Base-by-base conservation (phyloP, 1,140 invertebrate genomes). In the Maniola jurtina region DNA sequence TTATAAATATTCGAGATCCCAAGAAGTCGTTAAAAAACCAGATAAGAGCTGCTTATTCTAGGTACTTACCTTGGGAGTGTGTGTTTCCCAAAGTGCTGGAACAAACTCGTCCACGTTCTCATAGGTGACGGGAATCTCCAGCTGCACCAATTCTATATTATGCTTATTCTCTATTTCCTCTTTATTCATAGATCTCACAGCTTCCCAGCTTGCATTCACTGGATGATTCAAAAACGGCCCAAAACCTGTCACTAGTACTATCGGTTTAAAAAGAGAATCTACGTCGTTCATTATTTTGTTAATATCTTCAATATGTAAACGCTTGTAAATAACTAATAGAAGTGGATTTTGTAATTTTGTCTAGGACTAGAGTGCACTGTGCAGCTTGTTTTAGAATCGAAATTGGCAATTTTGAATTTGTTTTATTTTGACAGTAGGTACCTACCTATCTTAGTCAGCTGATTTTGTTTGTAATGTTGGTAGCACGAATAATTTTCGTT, bases 141-240 rank as follows among this genome's bases (percentile, higher is more conserved):
- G 67, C 34, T 86, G 85, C 16, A 95, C 85, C 33, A 96, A 75
- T 67, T 93, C 91, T 14, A 94, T 82, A 10, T 88, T 89, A 50
- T 91, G 84, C 68, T 91, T 83, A 64, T 92, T 86, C 70, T 92
- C 88, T 8, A 91, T 73, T 69, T 82, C 76, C 16, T 86, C 76
- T 62, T 89, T 85, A 35, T 91, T 88, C 64, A 95, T 81, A 61
- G 93, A 76, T 78, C 94, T 93, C 0, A 96, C 95, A 15, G 94
- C 93, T 78, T 95, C 93, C 95, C 95, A 96, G 79, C 95, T 96
- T 0, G 95, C 94, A 81, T 97, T 97, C 9, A 95, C 85, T 25
- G 80, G 80, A 75, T 96, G 93, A 10, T 81, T 77, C 34, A 89
- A 82, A 87, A 96, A 97, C 35, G 95, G 95, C 11, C 95, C 95